Base-by-base conservation (phyloP, 1,140 invertebrate genomes). In the Ceratina japonica region DNA sequence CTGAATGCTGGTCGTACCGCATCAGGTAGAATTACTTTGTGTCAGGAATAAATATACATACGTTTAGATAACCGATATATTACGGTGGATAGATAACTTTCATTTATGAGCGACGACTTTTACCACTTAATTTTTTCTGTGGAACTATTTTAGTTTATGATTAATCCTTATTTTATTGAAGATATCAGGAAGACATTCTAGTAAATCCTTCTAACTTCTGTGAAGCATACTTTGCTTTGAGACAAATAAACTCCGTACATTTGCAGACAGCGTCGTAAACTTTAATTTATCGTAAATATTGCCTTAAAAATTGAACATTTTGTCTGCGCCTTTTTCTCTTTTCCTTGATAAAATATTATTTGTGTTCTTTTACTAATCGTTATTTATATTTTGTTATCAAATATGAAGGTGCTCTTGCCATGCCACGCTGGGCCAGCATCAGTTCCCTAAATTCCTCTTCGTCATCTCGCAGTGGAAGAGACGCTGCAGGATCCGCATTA, bases 1-100 rank as follows among this genome's bases (percentile, higher is more conserved):
- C 92, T 98, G 1, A 97, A 97, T 88, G 96, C 97, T 27, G 97
- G 97, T 0, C 93, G 97, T 82, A 95, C 97, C 22, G 97, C 97
- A 54, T 97, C 96, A 73, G 96, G 96, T 96, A 44, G 37, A 44
- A 44, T 44, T 44, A 44, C 37, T 44, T 44, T 44, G 10, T 44
- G 37, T 44, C 10, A 44, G 5, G 37, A 44, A 44, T 44, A 44
- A 31, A 31, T 44, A 44, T 7, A 7, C n/a, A 10, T 44, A 44
- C 0, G 10, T 44, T 44, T 44, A n/a, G 10, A 8, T 10, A 44
- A 44, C 5, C 37, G 10, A 7, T 31, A 31, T 4, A 31, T 31
- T 31, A 31, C 27, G 27, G 27, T 31, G 27, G 27, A 31, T 2
- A 31, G 27, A 31, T 31, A 31, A 31, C 27, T 31, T 31, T 31